phyloP scores from a whole-genome alignment of 2,797 vertebrate species.

The Coracias cyanogaster region DNA sequence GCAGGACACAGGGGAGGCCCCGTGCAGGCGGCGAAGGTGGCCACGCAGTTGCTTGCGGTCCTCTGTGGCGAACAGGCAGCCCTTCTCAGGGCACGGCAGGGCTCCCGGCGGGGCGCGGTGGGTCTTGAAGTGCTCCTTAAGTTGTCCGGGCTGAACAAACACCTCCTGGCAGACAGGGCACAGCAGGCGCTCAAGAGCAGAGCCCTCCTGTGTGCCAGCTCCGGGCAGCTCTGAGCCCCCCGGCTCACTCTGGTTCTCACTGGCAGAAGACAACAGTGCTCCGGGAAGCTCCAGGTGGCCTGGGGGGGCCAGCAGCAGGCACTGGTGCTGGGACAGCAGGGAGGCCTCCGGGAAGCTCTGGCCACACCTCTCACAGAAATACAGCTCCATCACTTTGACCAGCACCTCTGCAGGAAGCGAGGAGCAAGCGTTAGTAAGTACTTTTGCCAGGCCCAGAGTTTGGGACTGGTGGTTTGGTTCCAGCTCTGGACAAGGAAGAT shows the following conservation, averaged over 20 bases:
- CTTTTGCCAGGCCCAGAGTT: background rate
- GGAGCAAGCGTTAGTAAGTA: fast-evolving
- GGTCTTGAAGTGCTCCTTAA: constrained; percentile 84
- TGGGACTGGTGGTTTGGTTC: background rate
- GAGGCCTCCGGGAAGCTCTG: constrained; percentile 77
- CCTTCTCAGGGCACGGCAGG: constrained; percentile 76
- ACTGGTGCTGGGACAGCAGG: constrained; percentile 75
- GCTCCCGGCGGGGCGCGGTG: constrained; percentile 52
- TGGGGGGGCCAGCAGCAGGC: background rate
- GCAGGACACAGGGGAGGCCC: constrained; percentile 76
- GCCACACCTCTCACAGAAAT: constrained; percentile 76
- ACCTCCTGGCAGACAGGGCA: constrained; percentile 80
- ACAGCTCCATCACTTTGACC: constrained; percentile 79
- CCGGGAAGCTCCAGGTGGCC: constrained; percentile 33
- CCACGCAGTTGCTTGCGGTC: constrained; percentile 76
- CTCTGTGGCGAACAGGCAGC: constrained; percentile 76
- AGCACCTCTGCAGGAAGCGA: constrained; percentile 73
- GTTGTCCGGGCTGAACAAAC: constrained; percentile 72
- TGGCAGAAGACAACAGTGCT: background rate
- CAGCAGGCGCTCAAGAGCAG: background rate
- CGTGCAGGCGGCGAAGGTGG: constrained; percentile 78
- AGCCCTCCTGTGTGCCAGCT: background rate
- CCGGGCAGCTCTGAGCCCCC: fast-evolving
- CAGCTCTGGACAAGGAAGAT: background rate
- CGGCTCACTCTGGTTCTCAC: background rate